Percentiles rank a stretch among this genome's conserved stretches.
Conservation (phyloP, 2,113 vertebrate species). For the Ciconia maguari region DNA sequence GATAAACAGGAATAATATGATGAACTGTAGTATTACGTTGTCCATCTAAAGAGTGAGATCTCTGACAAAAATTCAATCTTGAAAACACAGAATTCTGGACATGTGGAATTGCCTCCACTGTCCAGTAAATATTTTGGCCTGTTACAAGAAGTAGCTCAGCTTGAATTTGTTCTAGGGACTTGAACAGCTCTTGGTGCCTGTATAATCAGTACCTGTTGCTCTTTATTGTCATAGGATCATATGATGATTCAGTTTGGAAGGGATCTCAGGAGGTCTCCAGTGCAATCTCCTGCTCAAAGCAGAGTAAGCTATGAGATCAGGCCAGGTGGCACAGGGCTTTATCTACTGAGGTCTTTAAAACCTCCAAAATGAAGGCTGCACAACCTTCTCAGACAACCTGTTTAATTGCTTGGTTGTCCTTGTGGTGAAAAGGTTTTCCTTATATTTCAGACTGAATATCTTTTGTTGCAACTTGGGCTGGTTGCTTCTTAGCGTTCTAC, state of each 20-base stretch:
- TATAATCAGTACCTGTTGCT: neutral
- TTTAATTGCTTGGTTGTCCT: neutral
- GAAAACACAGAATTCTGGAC: neutral
- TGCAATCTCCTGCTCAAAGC: neutral
- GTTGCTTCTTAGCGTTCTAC: neutral
- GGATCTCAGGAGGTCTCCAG: neutral
- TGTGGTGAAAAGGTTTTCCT: neutral
- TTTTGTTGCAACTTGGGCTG: neutral
- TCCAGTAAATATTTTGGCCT: neutral
- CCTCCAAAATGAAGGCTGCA: neutral
- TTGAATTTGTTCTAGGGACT: neutral
- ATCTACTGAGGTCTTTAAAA: neutral
- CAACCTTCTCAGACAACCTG: neutral
- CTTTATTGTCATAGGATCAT: neutral
- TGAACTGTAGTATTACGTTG: neutral
- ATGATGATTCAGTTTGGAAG: neutral
- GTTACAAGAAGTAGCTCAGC: neutral
- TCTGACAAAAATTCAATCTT: neutral
- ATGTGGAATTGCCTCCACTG: neutral
- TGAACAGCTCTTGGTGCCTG: neutral
- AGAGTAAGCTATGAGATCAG: neutral
- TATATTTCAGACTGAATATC: neutral
- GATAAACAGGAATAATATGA: neutral
- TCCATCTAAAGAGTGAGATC: neutral
- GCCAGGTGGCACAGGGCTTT: neutral